A percentile compares a stretch with the other conserved stretches of the same genome.
These are phyloP conservation scores for Proctacanthus coquilletti DNA, from an alignment of 1,140 invertebrate genomes.

Conservation along the genomic window DNA sequence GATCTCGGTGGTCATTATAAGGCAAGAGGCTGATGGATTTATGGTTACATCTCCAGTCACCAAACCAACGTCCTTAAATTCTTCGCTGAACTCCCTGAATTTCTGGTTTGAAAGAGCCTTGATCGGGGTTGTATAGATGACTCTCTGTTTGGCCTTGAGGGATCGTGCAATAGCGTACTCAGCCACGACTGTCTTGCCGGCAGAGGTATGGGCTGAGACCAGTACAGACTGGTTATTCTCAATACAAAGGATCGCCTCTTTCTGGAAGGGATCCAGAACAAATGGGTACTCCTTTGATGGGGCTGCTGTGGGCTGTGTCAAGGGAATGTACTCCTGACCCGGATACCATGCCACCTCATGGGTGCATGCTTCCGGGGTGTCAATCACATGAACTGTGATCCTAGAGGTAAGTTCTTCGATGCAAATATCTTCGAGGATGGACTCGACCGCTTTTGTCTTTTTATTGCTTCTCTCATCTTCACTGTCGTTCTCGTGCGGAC, in stretches of 20 bases:
- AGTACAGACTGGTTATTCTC: conserved; percentile 96
- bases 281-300: conserved; percentile 92
- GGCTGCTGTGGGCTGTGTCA: conserved; percentile 40
- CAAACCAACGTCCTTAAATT: conserved; percentile 95
- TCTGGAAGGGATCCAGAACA: conserved; percentile 94
- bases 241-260: conserved; percentile 92
- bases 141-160: conserved; percentile 59
- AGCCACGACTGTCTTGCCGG: conserved; percentile 97
- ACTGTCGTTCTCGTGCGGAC: conserved; percentile 5
- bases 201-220: conserved; percentile 98
- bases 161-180: conserved; percentile 62
- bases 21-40: conserved; percentile 90
- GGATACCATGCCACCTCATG: conserved; percentile 89
- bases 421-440: conserved; percentile 28
- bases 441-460: conserved; percentile 17
- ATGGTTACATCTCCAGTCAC: conserved; percentile 99
- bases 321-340: conserved; percentile 63
- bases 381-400: conserved; percentile 73
- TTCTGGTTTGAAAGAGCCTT: conserved; percentile 99
- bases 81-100: conserved; percentile 94
- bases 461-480: conserved; percentile 5
- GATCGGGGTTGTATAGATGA: conserved; percentile 99
- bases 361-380: conserved; percentile 75
- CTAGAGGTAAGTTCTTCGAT: conserved; percentile 32
- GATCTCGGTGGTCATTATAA: conserved; percentile 99